Conservation (phyloP, 2,797 vertebrate genomes). For the Furcifer pardalis region DNA sequence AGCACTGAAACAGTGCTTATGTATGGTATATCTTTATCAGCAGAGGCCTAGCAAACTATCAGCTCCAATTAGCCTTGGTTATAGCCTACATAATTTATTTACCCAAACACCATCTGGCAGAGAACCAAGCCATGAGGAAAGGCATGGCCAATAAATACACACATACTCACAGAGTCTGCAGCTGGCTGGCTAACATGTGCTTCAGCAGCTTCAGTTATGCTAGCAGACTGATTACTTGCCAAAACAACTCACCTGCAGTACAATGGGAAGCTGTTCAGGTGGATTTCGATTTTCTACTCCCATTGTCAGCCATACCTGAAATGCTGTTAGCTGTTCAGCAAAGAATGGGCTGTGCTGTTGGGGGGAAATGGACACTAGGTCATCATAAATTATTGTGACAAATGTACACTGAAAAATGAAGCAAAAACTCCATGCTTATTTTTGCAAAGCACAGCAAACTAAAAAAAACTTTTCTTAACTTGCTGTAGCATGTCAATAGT, state of each 20-base stretch:
- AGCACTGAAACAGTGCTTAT: constrained; percentile 17
- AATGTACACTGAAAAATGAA: background rate
- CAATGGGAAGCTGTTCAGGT: constrained; percentile 95
- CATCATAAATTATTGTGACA: background rate
- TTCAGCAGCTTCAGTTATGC: background rate
- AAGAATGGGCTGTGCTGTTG: constrained; percentile 97
- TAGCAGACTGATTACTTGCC: rapidly evolving
- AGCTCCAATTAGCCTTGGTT: constrained; percentile 4
- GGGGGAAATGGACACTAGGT: background rate
- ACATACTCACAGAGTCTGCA: background rate
- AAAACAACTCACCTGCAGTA: constrained; percentile 84
- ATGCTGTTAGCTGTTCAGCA: constrained; percentile 94
- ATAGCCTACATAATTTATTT: background rate
- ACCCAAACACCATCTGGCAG: background rate
- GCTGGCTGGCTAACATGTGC: background rate
- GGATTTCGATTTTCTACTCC: constrained; percentile 97
- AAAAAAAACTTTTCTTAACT: background rate
- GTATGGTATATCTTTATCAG: constrained; percentile 20
- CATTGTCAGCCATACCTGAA: constrained; percentile 98
- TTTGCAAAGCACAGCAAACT: rapidly evolving
- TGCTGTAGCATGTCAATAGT: rapidly evolving
- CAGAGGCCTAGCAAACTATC: background rate
- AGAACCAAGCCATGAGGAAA: background rate
- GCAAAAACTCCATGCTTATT: background rate
- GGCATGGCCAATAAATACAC: rapidly evolving